Conservation (phyloP, 2,888 invertebrate species). For the Anthophora plumipes region DNA sequence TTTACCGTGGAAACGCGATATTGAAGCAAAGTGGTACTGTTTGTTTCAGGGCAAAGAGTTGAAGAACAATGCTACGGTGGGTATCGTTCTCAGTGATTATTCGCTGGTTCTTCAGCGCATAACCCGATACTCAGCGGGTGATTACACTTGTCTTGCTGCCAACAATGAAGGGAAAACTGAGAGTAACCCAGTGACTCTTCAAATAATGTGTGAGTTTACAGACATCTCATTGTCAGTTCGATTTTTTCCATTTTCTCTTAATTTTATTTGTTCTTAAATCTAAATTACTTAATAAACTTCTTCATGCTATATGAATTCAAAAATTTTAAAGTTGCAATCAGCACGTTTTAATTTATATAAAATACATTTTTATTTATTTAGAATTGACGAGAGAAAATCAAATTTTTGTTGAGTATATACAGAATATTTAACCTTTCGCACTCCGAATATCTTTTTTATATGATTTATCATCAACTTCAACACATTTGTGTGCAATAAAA, state of each 20-base stretch:
- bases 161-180: constrained; percentile 92
- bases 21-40: background rate
- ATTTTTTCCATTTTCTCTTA: background rate
- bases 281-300: background rate
- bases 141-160: constrained; percentile 94
- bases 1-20: background rate
- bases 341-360: too few relatives aligned
- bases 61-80: constrained; percentile 92
- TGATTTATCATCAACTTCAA: too few relatives aligned
- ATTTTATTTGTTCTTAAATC: background rate
- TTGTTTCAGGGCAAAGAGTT: constrained; percentile 90
- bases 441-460: too few relatives aligned
- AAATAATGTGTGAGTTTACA: constrained; percentile 86
- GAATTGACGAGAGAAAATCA: too few relatives aligned
- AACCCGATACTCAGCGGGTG: constrained; percentile 92
- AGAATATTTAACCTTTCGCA: too few relatives aligned
- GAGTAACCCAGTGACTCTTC: constrained; percentile 85
- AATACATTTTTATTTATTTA: too few relatives aligned
- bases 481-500: too few relatives aligned
- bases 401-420: too few relatives aligned
- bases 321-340: too few relatives aligned
- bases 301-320: background rate
- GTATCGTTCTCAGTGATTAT: constrained; percentile 94
- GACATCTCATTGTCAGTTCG: background rate
- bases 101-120: constrained; percentile 94